Percentiles rank a stretch among this genome's conserved stretches.
phyloP scores from a whole-genome alignment of 1,140 invertebrate species.

The Scaptodrosophila lebanonensis region DNA sequence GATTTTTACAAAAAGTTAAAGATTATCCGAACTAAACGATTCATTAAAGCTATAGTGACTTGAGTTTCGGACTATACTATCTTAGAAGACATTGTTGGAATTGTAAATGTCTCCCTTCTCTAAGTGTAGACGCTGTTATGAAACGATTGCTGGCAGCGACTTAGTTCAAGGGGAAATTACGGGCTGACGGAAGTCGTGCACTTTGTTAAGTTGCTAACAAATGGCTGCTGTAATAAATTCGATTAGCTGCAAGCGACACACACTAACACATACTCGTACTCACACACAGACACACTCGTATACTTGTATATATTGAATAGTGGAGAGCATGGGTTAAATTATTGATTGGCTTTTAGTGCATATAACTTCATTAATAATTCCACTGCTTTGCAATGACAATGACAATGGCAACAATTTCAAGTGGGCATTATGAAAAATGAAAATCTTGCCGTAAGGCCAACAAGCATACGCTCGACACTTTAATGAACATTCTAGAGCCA shows the following conservation, averaged over 20 bases:
- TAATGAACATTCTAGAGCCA: slow-evolving; percentile 11
- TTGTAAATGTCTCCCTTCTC: too few species aligned
- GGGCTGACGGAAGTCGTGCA: slow-evolving; percentile 21
- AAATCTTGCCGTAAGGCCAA: too few species aligned
- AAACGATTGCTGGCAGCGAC: too few species aligned
- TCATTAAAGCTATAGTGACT: too few species aligned
- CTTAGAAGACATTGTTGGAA: too few species aligned
- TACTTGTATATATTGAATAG: too few species aligned
- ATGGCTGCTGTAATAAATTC: slow-evolving; percentile 64
- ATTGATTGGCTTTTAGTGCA: slow-evolving; percentile 57
- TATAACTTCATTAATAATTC: slow-evolving; percentile 59
- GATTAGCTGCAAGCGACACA: slow-evolving; percentile 55
- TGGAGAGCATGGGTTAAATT: slow-evolving; percentile 39
- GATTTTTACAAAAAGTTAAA: too few species aligned
- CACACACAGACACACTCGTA: slow-evolving; percentile 6
- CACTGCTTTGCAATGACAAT: slow-evolving; percentile 27
- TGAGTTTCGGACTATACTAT: too few species aligned
- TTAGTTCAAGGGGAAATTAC: neutral
- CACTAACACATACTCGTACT: slow-evolving; percentile 23
- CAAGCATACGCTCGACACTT: slow-evolving; percentile 6
- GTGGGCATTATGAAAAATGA: too few species aligned
- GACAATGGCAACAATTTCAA: neutral
- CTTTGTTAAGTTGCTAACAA: slow-evolving; percentile 39
- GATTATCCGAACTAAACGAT: too few species aligned
- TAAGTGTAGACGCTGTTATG: too few species aligned